Evolutionary conservation across 2,888 invertebrate genomes (phyloP).

Genomic region (Drepanosiphum platanoidis): DNA sequence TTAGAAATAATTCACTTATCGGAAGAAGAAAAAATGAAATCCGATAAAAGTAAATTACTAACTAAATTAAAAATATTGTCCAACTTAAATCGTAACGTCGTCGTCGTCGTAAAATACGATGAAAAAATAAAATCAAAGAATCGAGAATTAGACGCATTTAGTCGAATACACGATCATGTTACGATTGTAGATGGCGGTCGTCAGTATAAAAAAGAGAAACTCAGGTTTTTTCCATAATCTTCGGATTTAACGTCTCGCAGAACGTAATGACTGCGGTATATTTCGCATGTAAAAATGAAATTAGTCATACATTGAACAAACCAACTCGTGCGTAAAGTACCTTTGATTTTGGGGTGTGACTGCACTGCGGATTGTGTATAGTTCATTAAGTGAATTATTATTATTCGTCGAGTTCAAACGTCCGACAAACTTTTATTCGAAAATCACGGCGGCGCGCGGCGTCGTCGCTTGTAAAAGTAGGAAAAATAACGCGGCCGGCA

Average conservation of each 20-base stretch:
- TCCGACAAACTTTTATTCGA: background rate
- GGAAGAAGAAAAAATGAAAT: too few relatives aligned
- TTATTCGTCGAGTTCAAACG: background rate
- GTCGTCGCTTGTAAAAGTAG: background rate
- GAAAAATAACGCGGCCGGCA: too few relatives aligned
- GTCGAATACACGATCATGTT: too few relatives aligned
- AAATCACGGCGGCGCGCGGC: background rate
- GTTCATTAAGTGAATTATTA: conserved; percentile 27
- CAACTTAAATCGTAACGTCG: too few relatives aligned
- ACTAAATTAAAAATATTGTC: too few relatives aligned
- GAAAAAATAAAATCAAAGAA: too few relatives aligned
- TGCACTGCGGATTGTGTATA: background rate
- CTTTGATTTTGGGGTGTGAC: background rate
- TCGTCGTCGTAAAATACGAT: too few relatives aligned
- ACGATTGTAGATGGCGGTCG: too few relatives aligned
- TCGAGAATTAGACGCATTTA: too few relatives aligned
- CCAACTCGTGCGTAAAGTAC: background rate
- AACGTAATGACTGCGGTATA: background rate
- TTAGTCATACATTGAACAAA: conserved; percentile 12
- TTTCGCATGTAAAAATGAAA: background rate
- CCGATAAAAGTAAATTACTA: too few relatives aligned
- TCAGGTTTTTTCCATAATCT: background rate
- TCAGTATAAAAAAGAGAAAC: background rate
- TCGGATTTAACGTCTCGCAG: background rate
- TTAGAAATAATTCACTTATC: too few relatives aligned